phyloP scores from a whole-genome alignment of 1,140 invertebrate species.

The Drosophila murphyi region DNA sequence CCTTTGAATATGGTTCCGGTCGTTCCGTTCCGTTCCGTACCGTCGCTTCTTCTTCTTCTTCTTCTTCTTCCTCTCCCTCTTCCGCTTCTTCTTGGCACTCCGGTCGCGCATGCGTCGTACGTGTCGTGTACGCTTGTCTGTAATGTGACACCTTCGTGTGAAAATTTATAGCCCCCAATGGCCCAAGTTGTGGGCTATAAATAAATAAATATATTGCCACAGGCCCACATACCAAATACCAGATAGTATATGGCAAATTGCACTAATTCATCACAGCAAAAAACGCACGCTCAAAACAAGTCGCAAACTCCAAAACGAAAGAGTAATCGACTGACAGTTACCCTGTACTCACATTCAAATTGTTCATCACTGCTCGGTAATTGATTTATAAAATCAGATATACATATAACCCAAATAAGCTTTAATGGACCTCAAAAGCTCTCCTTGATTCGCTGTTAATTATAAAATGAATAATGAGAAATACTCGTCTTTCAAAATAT shows the following conservation, averaged over 20 bases:
- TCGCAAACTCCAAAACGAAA: background rate
- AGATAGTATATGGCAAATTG: slow-evolving; percentile 63
- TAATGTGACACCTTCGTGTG: slow-evolving; percentile 81
- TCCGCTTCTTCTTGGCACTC: too few relatives aligned
- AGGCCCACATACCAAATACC: slow-evolving; percentile 16
- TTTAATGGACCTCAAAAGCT: too few relatives aligned
- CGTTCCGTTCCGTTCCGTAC: slow-evolving; percentile 9
- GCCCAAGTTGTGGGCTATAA: slow-evolving; percentile 32
- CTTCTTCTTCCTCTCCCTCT: too few relatives aligned
- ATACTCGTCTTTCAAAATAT: too few relatives aligned
- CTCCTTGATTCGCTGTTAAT: too few relatives aligned
- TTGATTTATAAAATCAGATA: background rate
- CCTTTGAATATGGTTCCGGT: slow-evolving; percentile 41
- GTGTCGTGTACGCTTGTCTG: slow-evolving; percentile 54
- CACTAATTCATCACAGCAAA: slow-evolving; percentile 66
- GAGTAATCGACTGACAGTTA: background rate
- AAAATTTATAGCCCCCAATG: slow-evolving; percentile 67
- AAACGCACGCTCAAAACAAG: slow-evolving; percentile 21
- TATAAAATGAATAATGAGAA: too few relatives aligned
- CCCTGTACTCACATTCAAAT: background rate
- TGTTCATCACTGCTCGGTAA: too few relatives aligned
- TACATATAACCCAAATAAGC: background rate
- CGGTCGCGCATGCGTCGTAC: slow-evolving; percentile 27
- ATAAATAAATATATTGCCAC: slow-evolving; percentile 44
- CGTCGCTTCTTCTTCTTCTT: background rate